These are phyloP conservation scores for Globia sparganii DNA, from an alignment of 2,888 invertebrate species.

Conservation along the genomic window DNA sequence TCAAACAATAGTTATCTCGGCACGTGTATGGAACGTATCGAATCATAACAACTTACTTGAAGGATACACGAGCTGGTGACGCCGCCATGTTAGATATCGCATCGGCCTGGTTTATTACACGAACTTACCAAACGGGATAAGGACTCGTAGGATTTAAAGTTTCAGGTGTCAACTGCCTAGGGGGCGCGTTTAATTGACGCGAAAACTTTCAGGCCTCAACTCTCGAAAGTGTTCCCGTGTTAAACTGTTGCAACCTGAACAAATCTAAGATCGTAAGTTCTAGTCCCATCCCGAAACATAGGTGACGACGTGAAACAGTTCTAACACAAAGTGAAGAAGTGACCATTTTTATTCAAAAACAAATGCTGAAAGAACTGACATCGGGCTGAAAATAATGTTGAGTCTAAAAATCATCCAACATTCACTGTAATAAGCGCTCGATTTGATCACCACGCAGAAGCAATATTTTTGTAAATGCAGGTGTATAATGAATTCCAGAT, in stretches of 20 bases:
- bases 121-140: neutral
- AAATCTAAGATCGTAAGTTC: neutral
- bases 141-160: neutral
- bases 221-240: neutral
- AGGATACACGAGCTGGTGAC: constrained; percentile 39
- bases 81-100: constrained; percentile 21
- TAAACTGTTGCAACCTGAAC: neutral
- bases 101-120: neutral
- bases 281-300: neutral
- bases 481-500: too few relatives aligned
- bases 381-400: neutral
- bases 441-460: too few relatives aligned
- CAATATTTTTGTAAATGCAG: too few relatives aligned
- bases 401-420: neutral
- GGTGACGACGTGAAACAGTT: neutral
- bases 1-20: constrained; percentile 45
- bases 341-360: too few relatives aligned
- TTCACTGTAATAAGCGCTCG: neutral
- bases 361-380: neutral
- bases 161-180: neutral
- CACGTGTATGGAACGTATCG: constrained; percentile 47
- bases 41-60: constrained; percentile 34
- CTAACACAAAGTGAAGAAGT: too few relatives aligned
- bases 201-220: neutral
- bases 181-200: neutral